A percentile compares a stretch with the other conserved stretches of the same genome.
Conservation (phyloP, 1,140 invertebrate species). For the Pantala flavescens region DNA sequence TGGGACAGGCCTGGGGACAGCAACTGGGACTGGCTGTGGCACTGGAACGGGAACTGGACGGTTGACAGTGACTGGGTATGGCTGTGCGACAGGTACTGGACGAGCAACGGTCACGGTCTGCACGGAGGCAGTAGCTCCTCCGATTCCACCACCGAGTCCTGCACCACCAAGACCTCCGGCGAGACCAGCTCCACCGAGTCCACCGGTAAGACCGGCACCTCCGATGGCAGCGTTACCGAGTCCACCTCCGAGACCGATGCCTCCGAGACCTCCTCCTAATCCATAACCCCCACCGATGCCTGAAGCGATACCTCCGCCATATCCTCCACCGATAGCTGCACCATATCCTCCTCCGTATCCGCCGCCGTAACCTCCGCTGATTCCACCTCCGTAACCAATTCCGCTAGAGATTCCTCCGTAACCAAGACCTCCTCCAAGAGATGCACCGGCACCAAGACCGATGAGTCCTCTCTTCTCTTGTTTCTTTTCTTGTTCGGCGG, state of each 20-base stretch:
- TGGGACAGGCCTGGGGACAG: neutral
- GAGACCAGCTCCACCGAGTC: constrained; percentile 31
- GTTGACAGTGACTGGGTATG: neutral
- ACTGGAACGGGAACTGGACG: neutral
- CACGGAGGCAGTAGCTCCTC: neutral
- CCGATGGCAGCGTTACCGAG: constrained; percentile 7
- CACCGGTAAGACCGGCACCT: constrained; percentile 26
- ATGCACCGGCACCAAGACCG: constrained; percentile 25
- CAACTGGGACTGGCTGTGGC: neutral
- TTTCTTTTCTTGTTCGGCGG: constrained; percentile 44
- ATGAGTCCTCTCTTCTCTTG: constrained; percentile 53
- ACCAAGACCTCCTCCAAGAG: constrained; percentile 41
- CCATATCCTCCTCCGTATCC: constrained; percentile 36
- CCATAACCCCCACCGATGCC: neutral
- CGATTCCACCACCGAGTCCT: constrained; percentile 16
- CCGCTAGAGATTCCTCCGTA: constrained; percentile 27
- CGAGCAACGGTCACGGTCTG: neutral
- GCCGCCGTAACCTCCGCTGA: constrained; percentile 27
- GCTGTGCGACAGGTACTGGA: neutral
- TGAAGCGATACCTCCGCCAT: constrained; percentile 15
- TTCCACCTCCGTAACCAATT: constrained; percentile 20
- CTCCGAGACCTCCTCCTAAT: neutral
- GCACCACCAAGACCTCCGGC: constrained; percentile 25
- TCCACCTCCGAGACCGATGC: neutral
- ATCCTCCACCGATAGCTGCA: constrained; percentile 23